Evolutionary conservation across 2,888 invertebrate species (phyloP).

Genomic region (Tetragonisca angustula): DNA sequence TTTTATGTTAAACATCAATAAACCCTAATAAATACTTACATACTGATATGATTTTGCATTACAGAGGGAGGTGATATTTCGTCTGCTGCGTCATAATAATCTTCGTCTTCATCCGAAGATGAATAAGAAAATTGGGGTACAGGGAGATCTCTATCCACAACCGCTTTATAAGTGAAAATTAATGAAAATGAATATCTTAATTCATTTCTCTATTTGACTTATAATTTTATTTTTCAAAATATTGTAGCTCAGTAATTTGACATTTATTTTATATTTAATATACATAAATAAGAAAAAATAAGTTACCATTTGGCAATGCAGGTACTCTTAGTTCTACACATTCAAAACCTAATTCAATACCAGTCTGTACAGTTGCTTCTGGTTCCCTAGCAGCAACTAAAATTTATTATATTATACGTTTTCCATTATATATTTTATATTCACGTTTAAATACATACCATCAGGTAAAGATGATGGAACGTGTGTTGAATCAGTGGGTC

Average conservation of each 20-base stretch:
- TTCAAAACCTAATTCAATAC: constrained; percentile 88
- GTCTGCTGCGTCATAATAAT: constrained; percentile 96
- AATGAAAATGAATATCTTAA: background rate
- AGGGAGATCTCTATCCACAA: constrained; percentile 86
- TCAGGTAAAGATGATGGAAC: constrained; percentile 77
- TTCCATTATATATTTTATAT: background rate
- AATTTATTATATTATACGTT: constrained; percentile 19
- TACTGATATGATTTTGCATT: constrained; percentile 73
- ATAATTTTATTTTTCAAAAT: background rate
- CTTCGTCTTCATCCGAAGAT: constrained; percentile 98
- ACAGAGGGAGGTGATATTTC: constrained; percentile 82
- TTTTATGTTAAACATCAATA: background rate
- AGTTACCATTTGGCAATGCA: constrained; percentile 76
- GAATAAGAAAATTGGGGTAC: constrained; percentile 98
- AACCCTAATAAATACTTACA: constrained; percentile 69
- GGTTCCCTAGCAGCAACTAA: constrained; percentile 77
- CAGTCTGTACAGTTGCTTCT: constrained; percentile 84
- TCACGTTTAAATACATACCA: constrained; percentile 68
- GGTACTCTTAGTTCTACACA: constrained; percentile 85
- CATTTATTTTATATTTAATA: constrained; percentile 19
- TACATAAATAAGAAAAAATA: constrained; percentile 48
- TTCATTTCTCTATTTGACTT: background rate
- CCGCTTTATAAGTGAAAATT: constrained; percentile 47
- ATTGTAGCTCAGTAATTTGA: constrained; percentile 5
- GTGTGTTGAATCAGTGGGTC: constrained; percentile 83